A percentile compares a stretch with the other conserved stretches of the same genome.
Evolutionary conservation across 2,113 vertebrate species (phyloP).

Genomic region (Glaucomys volans): DNA sequence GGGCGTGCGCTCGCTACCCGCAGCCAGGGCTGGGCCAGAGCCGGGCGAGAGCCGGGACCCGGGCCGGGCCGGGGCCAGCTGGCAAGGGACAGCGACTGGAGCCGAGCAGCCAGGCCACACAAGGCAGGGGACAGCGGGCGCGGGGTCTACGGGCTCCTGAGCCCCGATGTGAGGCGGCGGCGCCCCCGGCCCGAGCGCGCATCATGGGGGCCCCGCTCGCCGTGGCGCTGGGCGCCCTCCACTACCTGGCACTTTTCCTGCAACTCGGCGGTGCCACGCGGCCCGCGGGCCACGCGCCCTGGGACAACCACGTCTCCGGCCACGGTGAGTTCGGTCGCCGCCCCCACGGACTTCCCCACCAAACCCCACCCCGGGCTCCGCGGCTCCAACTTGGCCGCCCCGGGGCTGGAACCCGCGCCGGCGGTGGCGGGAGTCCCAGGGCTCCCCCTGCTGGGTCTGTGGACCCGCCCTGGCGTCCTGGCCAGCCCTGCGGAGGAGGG

Average conservation of each 20-base stretch:
- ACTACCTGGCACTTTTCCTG: slow-evolving; percentile 93
- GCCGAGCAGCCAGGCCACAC: slow-evolving; percentile 46
- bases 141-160: slow-evolving; percentile 63
- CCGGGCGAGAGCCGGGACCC: slow-evolving; percentile 8
- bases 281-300: slow-evolving; percentile 86
- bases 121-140: slow-evolving; percentile 24
- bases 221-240: slow-evolving; percentile 90
- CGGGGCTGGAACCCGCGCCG: slow-evolving; percentile 3
- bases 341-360: slow-evolving; percentile 61
- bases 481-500: background rate
- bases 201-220: slow-evolving; percentile 90
- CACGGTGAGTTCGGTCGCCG: slow-evolving; percentile 88
- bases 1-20: slow-evolving; percentile 75
- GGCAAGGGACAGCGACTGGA: background rate
- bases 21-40: slow-evolving; percentile 69
- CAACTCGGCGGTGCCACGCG: slow-evolving; percentile 91
- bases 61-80: background rate
- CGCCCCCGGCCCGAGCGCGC: slow-evolving; percentile 80
- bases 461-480: slow-evolving; percentile 5
- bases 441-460: slow-evolving; percentile 61
- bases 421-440: background rate
- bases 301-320: slow-evolving; percentile 90
- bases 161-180: slow-evolving; percentile 84
- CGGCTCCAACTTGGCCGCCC: slow-evolving; percentile 50
- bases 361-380: slow-evolving; percentile 42